Evolutionary conservation across 2,888 invertebrate genomes (phyloP).

Genomic region (Ochropleura leucogaster): DNA sequence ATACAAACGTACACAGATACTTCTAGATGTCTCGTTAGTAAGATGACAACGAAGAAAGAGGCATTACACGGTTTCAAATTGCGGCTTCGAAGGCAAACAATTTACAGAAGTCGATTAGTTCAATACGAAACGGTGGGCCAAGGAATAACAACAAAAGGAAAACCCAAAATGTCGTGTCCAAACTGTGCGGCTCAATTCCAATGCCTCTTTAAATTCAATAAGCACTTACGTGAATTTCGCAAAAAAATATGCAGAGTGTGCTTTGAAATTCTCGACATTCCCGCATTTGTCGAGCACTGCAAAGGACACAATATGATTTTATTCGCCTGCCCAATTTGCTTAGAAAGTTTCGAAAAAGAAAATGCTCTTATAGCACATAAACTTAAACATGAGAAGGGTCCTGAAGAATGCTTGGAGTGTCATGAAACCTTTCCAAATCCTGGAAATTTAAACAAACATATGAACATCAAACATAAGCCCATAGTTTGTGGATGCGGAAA

Average conservation of each 20-base stretch:
- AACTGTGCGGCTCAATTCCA: constrained; percentile 68
- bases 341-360: constrained; percentile 63
- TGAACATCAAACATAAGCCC: constrained; percentile 65
- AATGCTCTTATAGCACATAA: constrained; percentile 61
- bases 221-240: constrained; percentile 69
- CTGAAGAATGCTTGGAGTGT: constrained; percentile 71
- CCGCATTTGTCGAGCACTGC: constrained; percentile 63
- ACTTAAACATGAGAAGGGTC: constrained; percentile 47
- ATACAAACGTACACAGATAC: constrained; percentile 54
- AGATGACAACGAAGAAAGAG: constrained; percentile 55
- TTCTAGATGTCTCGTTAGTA: constrained; percentile 45
- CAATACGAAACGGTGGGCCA: constrained; percentile 3
- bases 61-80: constrained; percentile 55
- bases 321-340: constrained; percentile 70
- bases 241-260: constrained; percentile 73
- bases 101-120: constrained; percentile 18
- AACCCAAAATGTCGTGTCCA: constrained; percentile 66
- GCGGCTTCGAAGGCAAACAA: constrained; percentile 40
- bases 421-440: constrained; percentile 65
- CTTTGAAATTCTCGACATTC: constrained; percentile 60
- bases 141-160: constrained; percentile 8
- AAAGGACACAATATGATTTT: constrained; percentile 59
- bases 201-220: constrained; percentile 64
- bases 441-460: constrained; percentile 65
- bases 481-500: constrained; percentile 71